Base-by-base conservation (phyloP, 2,888 invertebrate genomes). In the Melanchra persicariae region DNA sequence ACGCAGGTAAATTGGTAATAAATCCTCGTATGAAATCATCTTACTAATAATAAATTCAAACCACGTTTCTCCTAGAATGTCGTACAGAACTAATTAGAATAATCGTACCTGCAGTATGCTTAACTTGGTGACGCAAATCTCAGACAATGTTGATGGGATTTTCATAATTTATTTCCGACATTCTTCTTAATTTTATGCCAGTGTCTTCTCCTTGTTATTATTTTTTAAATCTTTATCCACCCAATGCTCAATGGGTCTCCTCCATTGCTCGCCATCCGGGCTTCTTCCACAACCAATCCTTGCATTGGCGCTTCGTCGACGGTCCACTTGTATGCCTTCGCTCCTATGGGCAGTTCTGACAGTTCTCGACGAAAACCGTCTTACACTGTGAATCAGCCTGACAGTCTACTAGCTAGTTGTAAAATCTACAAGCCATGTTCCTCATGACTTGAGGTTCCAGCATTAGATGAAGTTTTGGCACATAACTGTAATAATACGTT, bases 1-100 rank as follows among this genome's bases (percentile, higher is more conserved):
- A 37, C 8, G 37, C 12, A 43, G n/a, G 24, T 49, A 40, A 37
- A 37, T 49, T 59, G 17, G 3, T 51, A 55, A 55, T 47, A 77
- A 52, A 63, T 62, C 30, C 70, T 34, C 57, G 17, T 47, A 79
- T 78, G 72, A 78, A 81, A 81, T 77, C 65, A 77, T 71, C 43
- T 24, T 24, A 19, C 47, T 77, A 60, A 49, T 79, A 63, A 70
- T 70, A 47, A n/a, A 81, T 77, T 78, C 62, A 6, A 30, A 66
- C 5, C 72, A 60, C 34, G 51, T 60, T 22, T 66, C 26, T 66
- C 10, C 22, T 37, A 52, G 71, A 77, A 77, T 77, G 62, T 70
- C 10, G 65, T 45, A 62, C 45, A 70, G 10, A 69, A 61, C 26
- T 34, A 45, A 55, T 67, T 74, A 60, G 24, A 67, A 74, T 77